Evolutionary conservation across 2,797 vertebrate genomes (phyloP).

Genomic region (Tragopan temminckii): DNA sequence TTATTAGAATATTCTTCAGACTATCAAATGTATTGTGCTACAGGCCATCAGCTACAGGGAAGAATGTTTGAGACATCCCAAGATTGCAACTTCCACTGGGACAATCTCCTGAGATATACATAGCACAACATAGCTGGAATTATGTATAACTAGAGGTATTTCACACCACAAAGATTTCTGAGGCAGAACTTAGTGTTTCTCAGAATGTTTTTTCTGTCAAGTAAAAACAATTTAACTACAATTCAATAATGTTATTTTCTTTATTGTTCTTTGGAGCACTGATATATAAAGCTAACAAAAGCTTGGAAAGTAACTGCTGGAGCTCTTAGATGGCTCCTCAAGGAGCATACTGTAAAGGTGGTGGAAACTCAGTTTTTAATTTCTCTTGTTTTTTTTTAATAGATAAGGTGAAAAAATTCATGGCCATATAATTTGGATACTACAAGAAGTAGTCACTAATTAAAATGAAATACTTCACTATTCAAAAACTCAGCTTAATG

Average conservation of each 20-base stretch:
- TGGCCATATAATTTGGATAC: neutral
- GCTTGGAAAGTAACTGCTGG: neutral
- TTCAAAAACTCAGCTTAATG: constrained; percentile 1
- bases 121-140: neutral
- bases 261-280: neutral
- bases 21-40: constrained; percentile 32
- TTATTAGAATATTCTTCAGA: constrained; percentile 14
- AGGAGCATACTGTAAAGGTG: neutral
- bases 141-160: neutral
- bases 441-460: neutral
- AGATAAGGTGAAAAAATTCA: neutral
- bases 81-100: neutral
- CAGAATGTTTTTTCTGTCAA: neutral
- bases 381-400: neutral
- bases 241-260: neutral
- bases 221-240: neutral
- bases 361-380: neutral
- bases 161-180: neutral
- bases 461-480: neutral
- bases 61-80: neutral
- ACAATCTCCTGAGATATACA: neutral
- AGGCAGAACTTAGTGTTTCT: neutral
- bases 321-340: neutral
- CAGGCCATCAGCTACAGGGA: neutral
- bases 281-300: neutral